A percentile compares a stretch with the other conserved stretches of the same genome.
Evolutionary conservation across 2,797 vertebrate species (phyloP).

Genomic region (Pseudocheirus occidentalis): DNA sequence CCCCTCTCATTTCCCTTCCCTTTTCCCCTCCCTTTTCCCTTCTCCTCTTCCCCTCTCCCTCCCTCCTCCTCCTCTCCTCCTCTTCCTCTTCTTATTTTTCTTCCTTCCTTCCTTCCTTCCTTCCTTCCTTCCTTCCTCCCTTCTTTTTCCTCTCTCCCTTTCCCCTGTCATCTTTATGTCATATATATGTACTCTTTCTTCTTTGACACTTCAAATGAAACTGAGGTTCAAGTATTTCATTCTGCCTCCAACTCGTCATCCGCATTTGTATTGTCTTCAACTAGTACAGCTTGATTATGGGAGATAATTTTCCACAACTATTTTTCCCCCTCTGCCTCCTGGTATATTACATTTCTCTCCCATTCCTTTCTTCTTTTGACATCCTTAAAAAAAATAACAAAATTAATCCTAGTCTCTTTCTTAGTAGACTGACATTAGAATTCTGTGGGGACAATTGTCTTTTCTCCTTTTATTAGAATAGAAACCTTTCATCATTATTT

Average conservation of each 20-base stretch:
- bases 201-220: not conserved
- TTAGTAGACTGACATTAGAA: not conserved
- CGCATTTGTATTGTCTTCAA: not conserved
- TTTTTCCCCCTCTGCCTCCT: not conserved
- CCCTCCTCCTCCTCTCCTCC: too few species aligned
- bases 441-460: not conserved
- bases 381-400: not conserved
- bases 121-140: too few species aligned
- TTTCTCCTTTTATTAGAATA: not conserved
- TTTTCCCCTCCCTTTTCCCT: not conserved
- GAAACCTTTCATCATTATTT: not conserved
- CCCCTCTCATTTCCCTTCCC: accelerated
- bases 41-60: too few species aligned
- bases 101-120: too few species aligned
- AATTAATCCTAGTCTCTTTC: not conserved
- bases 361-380: not conserved
- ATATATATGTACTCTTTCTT: not conserved
- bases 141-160: not conserved
- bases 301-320: not conserved
- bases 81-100: too few species aligned
- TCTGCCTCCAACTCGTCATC: not conserved
- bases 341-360: not conserved
- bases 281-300: not conserved
- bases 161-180: not conserved
- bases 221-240: not conserved